Conservation (phyloP, 2,888 invertebrate species). For the Oeneis ivallda region DNA sequence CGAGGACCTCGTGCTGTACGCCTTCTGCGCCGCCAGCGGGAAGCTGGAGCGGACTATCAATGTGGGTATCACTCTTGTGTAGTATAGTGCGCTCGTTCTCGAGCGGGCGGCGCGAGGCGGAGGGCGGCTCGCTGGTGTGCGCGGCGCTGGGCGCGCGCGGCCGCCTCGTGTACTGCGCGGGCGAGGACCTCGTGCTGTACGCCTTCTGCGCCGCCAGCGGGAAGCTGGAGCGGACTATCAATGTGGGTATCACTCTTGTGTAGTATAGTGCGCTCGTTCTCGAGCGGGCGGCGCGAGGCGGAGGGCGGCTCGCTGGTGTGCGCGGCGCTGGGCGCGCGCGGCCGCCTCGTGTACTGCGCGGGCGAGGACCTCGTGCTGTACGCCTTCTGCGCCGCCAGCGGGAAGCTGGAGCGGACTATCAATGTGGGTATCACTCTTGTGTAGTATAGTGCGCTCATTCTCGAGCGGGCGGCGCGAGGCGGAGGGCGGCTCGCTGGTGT, state of each 20-base stretch:
- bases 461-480: conserved; percentile 96
- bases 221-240: conserved; percentile 91
- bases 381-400: conserved; percentile 97
- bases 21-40: conserved; percentile 96
- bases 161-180: conserved; percentile 99
- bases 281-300: conserved; percentile 96
- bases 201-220: conserved; percentile 98
- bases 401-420: conserved; percentile 93
- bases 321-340: conserved; percentile 95
- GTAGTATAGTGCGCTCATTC: conserved; percentile 94
- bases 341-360: conserved; percentile 99
- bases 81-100: conserved; percentile 92
- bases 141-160: conserved; percentile 96
- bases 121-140: conserved; percentile 96
- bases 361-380: conserved; percentile 99
- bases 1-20: conserved; percentile 98
- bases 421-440: too few relatives aligned
- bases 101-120: conserved; percentile 94
- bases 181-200: conserved; percentile 98
- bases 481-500: conserved; percentile 95
- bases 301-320: conserved; percentile 96
- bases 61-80: conserved; percentile 46
- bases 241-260: too few relatives aligned
- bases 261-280: conserved; percentile 94
- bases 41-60: conserved; percentile 91